A percentile compares a stretch with the other conserved stretches of the same genome.
Evolutionary conservation across 2,888 invertebrate genomes (phyloP).

Genomic region (Tetragnatha montana): DNA sequence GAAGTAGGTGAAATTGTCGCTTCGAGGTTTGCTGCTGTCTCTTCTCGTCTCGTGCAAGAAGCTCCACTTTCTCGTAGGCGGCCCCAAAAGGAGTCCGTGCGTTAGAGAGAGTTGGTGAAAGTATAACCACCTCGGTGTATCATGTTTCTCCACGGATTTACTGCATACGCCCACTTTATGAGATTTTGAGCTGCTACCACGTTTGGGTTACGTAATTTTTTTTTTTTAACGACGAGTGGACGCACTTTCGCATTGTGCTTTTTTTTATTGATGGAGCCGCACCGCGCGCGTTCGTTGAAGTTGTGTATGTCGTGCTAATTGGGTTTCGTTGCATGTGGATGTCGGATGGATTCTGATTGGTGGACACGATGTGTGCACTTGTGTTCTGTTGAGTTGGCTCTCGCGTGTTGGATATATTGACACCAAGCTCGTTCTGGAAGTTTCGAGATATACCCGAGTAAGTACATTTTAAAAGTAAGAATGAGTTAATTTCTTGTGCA

Average conservation of each 20-base stretch:
- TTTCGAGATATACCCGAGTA: no score
- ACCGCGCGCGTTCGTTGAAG: neutral
- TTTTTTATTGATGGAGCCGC: neutral
- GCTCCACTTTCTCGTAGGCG: conserved; percentile 19
- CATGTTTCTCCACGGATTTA: conserved; percentile 11
- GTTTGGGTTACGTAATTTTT: conserved; percentile 38
- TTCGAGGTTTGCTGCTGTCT: neutral
- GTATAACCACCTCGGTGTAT: neutral
- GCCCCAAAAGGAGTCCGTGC: neutral
- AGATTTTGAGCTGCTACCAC: neutral
- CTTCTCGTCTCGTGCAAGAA: neutral
- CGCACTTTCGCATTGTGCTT: neutral
- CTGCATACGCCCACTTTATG: conserved; percentile 10
- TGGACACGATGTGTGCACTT: neutral
- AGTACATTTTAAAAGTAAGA: no score
- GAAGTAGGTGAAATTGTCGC: conserved; percentile 44
- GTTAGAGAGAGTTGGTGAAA: neutral
- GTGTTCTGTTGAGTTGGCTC: neutral
- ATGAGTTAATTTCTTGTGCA: no score
- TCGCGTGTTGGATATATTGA: neutral
- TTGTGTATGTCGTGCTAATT: neutral
- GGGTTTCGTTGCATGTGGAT: neutral
- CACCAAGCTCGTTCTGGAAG: neutral
- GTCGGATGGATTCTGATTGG: neutral
- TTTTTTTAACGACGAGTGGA: neutral